phyloP scores from a whole-genome alignment of 2,888 invertebrate species.

The Cetonia aurata region DNA sequence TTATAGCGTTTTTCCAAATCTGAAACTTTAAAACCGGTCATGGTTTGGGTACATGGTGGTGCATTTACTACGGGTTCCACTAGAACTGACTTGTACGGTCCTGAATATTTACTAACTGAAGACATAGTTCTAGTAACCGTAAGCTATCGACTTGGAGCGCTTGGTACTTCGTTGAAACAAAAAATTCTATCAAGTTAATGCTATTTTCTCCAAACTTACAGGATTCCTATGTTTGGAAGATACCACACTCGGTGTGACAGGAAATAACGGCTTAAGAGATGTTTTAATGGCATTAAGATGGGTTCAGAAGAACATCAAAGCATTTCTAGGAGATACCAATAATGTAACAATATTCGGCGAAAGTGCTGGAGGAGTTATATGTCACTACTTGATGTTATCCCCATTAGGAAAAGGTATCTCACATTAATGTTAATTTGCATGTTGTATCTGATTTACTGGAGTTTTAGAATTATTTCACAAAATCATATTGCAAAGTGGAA shows the following conservation, averaged over 20 bases:
- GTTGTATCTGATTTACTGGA: not conserved
- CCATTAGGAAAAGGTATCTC: constrained; percentile 62
- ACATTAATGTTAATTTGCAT: not conserved
- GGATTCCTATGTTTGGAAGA: constrained; percentile 68
- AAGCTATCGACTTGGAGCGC: constrained; percentile 58
- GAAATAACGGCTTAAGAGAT: constrained; percentile 70
- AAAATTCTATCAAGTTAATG: not conserved
- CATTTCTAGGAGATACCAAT: constrained; percentile 69
- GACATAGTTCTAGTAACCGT: constrained; percentile 63
- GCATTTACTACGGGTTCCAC: constrained; percentile 62
- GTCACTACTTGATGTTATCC: constrained; percentile 68
- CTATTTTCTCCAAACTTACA: constrained; percentile 52
- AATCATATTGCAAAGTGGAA: constrained; percentile 46
- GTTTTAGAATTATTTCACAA: constrained; percentile 48
- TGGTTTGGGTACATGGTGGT: constrained; percentile 58
- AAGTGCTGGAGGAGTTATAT: constrained; percentile 68
- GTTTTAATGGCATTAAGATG: constrained; percentile 69
- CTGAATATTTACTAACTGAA: constrained; percentile 62
- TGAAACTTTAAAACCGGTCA: constrained; percentile 39
- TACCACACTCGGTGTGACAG: constrained; percentile 66
- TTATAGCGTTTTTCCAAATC: constrained; percentile 43
- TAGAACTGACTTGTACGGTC: constrained; percentile 60
- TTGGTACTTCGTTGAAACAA: constrained; percentile 36
- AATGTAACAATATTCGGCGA: constrained; percentile 70
- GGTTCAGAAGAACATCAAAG: constrained; percentile 67